Percentiles rank a stretch among this genome's conserved stretches.
Conservation (phyloP, 2,113 vertebrate species). For the Hippocampus zosterae region DNA sequence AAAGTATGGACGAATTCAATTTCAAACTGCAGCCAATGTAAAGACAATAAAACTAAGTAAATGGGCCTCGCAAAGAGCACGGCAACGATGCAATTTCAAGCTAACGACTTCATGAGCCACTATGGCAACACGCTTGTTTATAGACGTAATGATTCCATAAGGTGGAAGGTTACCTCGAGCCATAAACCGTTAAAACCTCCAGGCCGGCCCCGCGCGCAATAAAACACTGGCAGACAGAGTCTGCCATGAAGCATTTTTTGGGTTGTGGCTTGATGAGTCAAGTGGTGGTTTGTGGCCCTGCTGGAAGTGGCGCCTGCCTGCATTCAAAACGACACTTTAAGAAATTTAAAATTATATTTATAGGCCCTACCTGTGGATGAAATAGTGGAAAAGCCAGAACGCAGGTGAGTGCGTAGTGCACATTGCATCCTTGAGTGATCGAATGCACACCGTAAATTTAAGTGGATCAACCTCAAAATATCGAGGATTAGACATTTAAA, state of each 20-base stretch:
- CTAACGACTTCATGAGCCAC: not conserved
- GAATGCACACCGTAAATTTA: no score
- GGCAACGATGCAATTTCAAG: not conserved
- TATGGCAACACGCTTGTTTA: conserved; percentile 24
- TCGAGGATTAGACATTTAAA: no score
- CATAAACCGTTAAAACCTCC: conserved; percentile 28
- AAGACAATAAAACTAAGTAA: conserved; percentile 3
- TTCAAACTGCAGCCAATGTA: conserved; percentile 1
- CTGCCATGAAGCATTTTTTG: not conserved
- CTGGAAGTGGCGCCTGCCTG: no score
- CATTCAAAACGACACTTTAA: no score
- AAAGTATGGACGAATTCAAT: conserved; percentile 11
- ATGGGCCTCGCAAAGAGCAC: conserved; percentile 1
- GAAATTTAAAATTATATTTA: no score
- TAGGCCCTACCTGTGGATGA: no score
- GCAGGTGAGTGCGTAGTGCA: no score
- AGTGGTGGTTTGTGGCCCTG: no score
- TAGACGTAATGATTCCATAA: not conserved
- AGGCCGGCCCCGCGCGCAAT: conserved; percentile 10
- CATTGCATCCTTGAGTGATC: no score
- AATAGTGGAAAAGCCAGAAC: no score
- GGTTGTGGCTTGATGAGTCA: no score
- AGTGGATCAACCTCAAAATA: no score
- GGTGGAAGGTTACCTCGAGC: not conserved
- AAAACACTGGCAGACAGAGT: conserved; percentile 6